Base-by-base conservation (phyloP, 1,140 invertebrate genomes). In the Cydia strobilella region DNA sequence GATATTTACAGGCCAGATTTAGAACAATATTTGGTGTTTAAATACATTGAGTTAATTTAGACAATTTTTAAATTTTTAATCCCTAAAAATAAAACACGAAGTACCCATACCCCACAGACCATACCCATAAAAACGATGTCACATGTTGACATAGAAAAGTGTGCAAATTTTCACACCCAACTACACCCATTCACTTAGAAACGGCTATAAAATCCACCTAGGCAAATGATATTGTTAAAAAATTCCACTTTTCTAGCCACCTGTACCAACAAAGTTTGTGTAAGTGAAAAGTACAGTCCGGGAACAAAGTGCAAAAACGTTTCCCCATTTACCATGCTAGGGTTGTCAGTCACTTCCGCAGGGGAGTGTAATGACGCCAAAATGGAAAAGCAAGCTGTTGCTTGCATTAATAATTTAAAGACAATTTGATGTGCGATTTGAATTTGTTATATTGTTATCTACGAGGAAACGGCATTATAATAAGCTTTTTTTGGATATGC, bases 211-310 rank as follows among this genome's bases (percentile, higher is more conserved):
- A 65, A 65, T n/a, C 63, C 9, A 35, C 25, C 12, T 31, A 65
- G 10, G 7, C 63, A 65, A 65, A 65, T 63, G 59, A 66, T 10
- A 66, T 66, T 31, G 65, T 69, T 69, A 69, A 69, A 69, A 69
- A 69, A 65, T 39, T 39, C 31, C 65, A 69, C 65, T 39, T 35
- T 35, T 10, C 31, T n/a, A 27, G 2, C 63, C 63, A 65, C 63
- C 63, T 65, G 63, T 65, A 65, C 63, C 63, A 35, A 66, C 63
- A 31, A 69, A 69, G 31, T 69, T 66, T 35, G 25, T 35, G 15
- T 69, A 35, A 69, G 65, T 69, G 65, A 69, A 69, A 69, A 69
- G 65, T 69, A 69, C 65, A 69, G 65, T 35, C 65, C 10, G 15
- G 31, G 65, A 65, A 69, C 65, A 69, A 35, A 69, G 27, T 69